Evolutionary conservation across 64 coral and sea anemone genomes (phyloP).

Genomic region (Stylophora pistillata): DNA sequence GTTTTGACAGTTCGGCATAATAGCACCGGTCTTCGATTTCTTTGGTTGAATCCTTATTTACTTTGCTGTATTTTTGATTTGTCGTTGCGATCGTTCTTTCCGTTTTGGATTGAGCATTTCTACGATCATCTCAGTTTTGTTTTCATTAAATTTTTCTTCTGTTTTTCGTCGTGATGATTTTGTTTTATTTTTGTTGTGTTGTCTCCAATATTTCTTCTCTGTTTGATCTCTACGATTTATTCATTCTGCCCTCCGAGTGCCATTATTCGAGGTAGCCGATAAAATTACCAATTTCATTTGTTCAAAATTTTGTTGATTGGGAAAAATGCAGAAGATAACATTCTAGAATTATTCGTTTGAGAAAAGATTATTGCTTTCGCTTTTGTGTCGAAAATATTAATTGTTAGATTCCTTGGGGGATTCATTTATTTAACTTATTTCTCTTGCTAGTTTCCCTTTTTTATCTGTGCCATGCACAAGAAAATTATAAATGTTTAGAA

Average conservation of each 20-base stretch:
- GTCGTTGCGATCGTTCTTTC: slow-evolving; percentile 25
- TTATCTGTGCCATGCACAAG: slow-evolving; percentile 1
- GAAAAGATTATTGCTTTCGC: slow-evolving; percentile 34
- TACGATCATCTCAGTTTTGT: slow-evolving; percentile 19
- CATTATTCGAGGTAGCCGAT: slow-evolving; percentile 31
- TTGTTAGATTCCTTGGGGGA: slow-evolving; percentile 28
- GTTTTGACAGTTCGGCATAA: slow-evolving; percentile 42
- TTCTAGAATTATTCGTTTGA: slow-evolving; percentile 10
- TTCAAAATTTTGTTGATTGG: slow-evolving; percentile 41
- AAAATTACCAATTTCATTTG: slow-evolving; percentile 55
- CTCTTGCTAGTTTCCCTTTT: neutral
- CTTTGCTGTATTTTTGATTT: slow-evolving; percentile 46
- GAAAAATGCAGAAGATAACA: slow-evolving; percentile 37
- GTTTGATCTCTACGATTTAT: slow-evolving; percentile 15
- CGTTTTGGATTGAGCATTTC: slow-evolving; percentile 24
- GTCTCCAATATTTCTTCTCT: slow-evolving; percentile 13
- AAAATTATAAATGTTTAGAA: slow-evolving; percentile 13
- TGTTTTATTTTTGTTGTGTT: slow-evolving; percentile 31
- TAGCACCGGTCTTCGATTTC: slow-evolving; percentile 31
- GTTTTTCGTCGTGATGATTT: slow-evolving; percentile 26
- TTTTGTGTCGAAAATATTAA: slow-evolving; percentile 34
- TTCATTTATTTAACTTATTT: slow-evolving; percentile 29
- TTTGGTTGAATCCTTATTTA: slow-evolving; percentile 39
- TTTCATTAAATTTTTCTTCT: slow-evolving; percentile 56
- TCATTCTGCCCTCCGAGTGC: slow-evolving; percentile 23